Conservation (phyloP, 2,888 invertebrate species). For the Microctonus brassicae region DNA sequence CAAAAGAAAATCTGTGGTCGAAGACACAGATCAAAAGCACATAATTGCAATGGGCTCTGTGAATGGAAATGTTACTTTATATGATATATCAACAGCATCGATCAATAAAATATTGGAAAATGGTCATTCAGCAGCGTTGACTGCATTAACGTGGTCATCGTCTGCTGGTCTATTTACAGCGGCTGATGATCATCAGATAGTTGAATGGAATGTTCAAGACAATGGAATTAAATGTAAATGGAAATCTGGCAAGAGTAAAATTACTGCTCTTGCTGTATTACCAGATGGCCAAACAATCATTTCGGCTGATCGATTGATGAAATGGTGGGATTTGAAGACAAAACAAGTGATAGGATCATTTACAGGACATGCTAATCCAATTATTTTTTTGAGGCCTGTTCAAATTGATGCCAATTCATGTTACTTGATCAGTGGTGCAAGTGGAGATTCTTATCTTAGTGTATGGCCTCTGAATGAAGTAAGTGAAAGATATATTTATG, state of each 20-base stretch:
- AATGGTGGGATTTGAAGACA: slow-evolving; percentile 76
- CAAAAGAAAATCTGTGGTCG: slow-evolving; percentile 62
- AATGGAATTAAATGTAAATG: slow-evolving; percentile 73
- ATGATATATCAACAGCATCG: slow-evolving; percentile 71
- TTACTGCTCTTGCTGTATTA: slow-evolving; percentile 69
- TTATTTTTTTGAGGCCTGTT: slow-evolving; percentile 70
- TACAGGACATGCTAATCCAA: slow-evolving; percentile 76
- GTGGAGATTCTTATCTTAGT: slow-evolving; percentile 70
- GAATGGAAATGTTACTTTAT: slow-evolving; percentile 80
- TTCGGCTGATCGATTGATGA: slow-evolving; percentile 70
- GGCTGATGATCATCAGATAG: slow-evolving; percentile 73
- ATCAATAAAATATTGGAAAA: slow-evolving; percentile 64
- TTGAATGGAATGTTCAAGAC: slow-evolving; percentile 71
- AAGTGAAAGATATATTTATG: slow-evolving; percentile 17
- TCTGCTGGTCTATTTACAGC: slow-evolving; percentile 72
- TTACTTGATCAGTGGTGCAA: slow-evolving; percentile 71
- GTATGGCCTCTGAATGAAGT: slow-evolving; percentile 71
- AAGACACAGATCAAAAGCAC: slow-evolving; percentile 64
- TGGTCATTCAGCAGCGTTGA: slow-evolving; percentile 72
- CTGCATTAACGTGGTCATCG: slow-evolving; percentile 72
- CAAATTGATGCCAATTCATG: slow-evolving; percentile 54
- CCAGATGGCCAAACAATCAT: slow-evolving; percentile 60
- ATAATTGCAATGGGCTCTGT: slow-evolving; percentile 81
- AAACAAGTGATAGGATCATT: slow-evolving; percentile 75
- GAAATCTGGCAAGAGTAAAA: slow-evolving; percentile 75